Evolutionary conservation across 2,888 invertebrate genomes (phyloP), one percentile per base, ranked within the genome.

Genomic region (Plusia festucae): DNA sequence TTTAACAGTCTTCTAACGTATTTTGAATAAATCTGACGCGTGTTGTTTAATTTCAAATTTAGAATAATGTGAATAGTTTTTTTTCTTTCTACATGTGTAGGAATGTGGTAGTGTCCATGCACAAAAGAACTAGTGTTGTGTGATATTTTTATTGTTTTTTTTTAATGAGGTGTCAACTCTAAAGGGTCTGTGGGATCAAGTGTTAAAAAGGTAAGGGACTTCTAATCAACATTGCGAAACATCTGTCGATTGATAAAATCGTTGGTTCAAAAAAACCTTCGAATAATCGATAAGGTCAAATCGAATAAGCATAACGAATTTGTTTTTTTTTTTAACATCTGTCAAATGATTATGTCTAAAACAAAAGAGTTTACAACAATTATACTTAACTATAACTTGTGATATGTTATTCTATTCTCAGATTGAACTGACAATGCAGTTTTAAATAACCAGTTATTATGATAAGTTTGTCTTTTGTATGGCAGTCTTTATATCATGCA

Each of bases 81-180:
- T 79, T 65, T 68, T 60, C n/a, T 61, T 60, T 70, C 82, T 83
- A 78, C 81, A 84, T 85, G 79, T 84, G 89, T 86, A 84, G 89
- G 89, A 92, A 93, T 93, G 93, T 91, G 91, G 86, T 86, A 86
- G 88, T 92, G 90, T 87, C 79, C 82, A 88, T 89, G 88, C 75
- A 82, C 85, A 88, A 86, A 92, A 87, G 89, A 86, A 84, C 88
- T 83, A 86, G 92, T 91, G 90, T 88, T 85, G 88, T 89, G 90
- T 91, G 90, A 81, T 81, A 81, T 84, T 84, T 74, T 82, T n/a
- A 82, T 75, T 73, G 81, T 82, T 77, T 87, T 86, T 85, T 85
- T 86, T 87, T 85, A 86, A 90, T 88, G 85, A 85, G 84, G 85
- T 85, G 87, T 76, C 72, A 80, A 73, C 85, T 84, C 86, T 84